Conservation (phyloP, 2,113 vertebrate genomes). For the Emydocephalus ijimae region DNA sequence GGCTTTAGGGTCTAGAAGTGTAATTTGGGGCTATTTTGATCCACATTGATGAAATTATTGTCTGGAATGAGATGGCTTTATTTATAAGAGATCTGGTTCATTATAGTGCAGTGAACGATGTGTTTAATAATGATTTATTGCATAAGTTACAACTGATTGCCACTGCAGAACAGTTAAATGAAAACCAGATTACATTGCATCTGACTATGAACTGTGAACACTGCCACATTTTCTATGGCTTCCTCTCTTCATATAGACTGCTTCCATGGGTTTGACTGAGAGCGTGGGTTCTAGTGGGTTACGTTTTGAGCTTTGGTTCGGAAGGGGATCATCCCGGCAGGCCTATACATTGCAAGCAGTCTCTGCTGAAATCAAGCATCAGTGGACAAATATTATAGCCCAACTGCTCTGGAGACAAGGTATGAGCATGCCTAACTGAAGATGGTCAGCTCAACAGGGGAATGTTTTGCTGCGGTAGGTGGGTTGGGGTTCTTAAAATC, state of each 20-base stretch:
- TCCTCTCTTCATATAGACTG: conserved; percentile 68
- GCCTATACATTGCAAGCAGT: conserved; percentile 79
- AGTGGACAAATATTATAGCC: conserved; percentile 84
- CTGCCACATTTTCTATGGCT: neutral
- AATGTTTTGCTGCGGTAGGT: neutral
- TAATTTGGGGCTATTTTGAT: neutral
- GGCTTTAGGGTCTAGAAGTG: neutral
- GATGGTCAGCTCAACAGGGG: too few species aligned
- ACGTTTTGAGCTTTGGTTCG: conserved; percentile 87
- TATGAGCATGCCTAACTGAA: neutral
- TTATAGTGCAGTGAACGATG: neutral
- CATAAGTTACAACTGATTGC: neutral
- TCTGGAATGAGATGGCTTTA: neutral
- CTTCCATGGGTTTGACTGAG: conserved; percentile 89
- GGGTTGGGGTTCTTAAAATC: neutral
- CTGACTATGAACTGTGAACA: neutral
- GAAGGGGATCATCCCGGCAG: conserved; percentile 75
- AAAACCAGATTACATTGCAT: neutral
- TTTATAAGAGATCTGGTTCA: neutral
- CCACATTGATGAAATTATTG: neutral
- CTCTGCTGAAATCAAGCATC: conserved; percentile 67
- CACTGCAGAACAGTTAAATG: neutral
- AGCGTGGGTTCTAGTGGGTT: conserved; percentile 81
- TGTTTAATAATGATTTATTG: neutral
- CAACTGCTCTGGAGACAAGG: conserved; percentile 85